Evolutionary conservation across 2,888 invertebrate species (phyloP).

Genomic region (Ectemnius lituratus): DNA sequence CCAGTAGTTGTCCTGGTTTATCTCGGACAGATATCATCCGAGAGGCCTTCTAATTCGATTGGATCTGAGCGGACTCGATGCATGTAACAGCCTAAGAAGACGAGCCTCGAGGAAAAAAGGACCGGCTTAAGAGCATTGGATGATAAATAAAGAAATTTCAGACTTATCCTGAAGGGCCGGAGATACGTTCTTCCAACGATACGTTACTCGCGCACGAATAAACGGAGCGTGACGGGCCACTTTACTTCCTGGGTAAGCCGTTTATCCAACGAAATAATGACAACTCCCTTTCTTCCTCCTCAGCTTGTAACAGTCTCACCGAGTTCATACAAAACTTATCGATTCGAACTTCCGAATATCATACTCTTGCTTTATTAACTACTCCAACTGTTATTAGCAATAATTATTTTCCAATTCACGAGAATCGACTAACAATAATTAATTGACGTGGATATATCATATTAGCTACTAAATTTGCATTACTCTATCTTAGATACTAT

Average conservation of each 20-base stretch:
- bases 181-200: slow-evolving; percentile 22
- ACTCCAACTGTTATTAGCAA: too few species aligned
- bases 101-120: slow-evolving; percentile 12
- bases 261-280: slow-evolving; percentile 50
- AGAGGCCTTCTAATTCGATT: slow-evolving; percentile 50
- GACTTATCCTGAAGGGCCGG: slow-evolving; percentile 56
- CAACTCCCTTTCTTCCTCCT: neutral
- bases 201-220: slow-evolving; percentile 35
- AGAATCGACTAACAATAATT: too few species aligned
- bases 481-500: too few species aligned
- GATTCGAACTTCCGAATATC: neutral
- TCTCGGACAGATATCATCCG: slow-evolving; percentile 38
- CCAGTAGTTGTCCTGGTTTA: slow-evolving; percentile 46
- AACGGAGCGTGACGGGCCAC: slow-evolving; percentile 52
- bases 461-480: too few species aligned
- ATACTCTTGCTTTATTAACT: too few species aligned
- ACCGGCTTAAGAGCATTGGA: slow-evolving; percentile 70
- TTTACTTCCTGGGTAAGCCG: slow-evolving; percentile 57
- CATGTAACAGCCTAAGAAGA: slow-evolving; percentile 7
- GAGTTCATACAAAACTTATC: slow-evolving; percentile 18
- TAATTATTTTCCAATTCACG: too few species aligned
- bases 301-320: slow-evolving; percentile 5
- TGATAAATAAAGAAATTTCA: slow-evolving; percentile 71
- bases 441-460: too few species aligned
- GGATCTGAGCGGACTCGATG: slow-evolving; percentile 19